Conservation (phyloP, 2,888 invertebrate species). For the Spodoptera exigua region DNA sequence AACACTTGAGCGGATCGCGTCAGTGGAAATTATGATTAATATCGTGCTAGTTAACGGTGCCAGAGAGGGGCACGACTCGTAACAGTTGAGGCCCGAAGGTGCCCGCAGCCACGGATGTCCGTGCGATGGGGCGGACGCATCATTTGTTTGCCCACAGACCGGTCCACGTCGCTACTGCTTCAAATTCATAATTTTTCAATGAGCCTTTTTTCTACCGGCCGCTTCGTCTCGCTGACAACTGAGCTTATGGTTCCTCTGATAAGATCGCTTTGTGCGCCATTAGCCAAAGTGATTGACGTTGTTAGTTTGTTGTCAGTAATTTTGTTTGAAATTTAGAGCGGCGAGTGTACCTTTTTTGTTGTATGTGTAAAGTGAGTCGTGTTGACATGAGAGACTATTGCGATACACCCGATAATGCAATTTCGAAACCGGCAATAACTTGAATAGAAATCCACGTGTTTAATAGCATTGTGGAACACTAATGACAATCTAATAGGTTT, state of each 20-base stretch:
- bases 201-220: conserved; percentile 71
- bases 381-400: conserved; percentile 75
- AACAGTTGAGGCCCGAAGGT: conserved; percentile 43
- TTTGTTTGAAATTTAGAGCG: conserved; percentile 87
- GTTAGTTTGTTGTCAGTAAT: conserved; percentile 87
- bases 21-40: conserved; percentile 87
- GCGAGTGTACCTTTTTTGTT: conserved; percentile 69
- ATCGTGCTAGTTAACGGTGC: conserved; percentile 79
- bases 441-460: conserved; percentile 43
- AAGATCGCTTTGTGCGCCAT: conserved; percentile 84
- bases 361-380: conserved; percentile 70
- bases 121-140: conserved; percentile 65
- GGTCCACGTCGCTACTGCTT: conserved; percentile 74
- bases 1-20: conserved; percentile 83
- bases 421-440: conserved; percentile 54
- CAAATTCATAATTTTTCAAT: conserved; percentile 82
- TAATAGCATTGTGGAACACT: conserved; percentile 52
- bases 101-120: conserved; percentile 70
- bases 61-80: conserved; percentile 54
- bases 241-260: conserved; percentile 81
- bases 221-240: conserved; percentile 82
- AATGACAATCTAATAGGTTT: conserved; percentile 57
- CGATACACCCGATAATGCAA: conserved; percentile 59
- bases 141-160: conserved; percentile 74
- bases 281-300: conserved; percentile 88